Conservation (phyloP, 1,140 invertebrate species). For the Ceratitis capitata region DNA sequence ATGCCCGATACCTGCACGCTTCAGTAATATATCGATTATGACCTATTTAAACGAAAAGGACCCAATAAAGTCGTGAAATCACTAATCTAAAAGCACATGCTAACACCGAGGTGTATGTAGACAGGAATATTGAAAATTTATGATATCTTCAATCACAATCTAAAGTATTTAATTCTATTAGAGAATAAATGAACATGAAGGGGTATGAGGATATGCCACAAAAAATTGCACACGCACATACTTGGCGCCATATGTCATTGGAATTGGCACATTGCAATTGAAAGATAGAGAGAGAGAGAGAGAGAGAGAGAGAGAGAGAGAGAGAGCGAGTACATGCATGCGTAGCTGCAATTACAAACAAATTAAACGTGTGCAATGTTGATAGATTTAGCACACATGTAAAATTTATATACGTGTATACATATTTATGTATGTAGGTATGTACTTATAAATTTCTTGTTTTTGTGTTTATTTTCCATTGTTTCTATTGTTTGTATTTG, state of each 20-base stretch:
- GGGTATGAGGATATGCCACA: not conserved
- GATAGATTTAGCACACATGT: not conserved
- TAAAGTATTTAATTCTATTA: slow-evolving; percentile 23
- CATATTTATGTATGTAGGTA: not conserved
- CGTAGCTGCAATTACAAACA: slow-evolving; percentile 7
- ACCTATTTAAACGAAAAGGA: too few relatives aligned
- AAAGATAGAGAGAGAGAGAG: too few relatives aligned
- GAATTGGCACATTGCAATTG: not conserved
- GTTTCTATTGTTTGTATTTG: not conserved
- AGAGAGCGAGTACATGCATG: too few relatives aligned
- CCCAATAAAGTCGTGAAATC: not conserved
- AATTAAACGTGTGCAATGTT: not conserved
- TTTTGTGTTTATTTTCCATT: too few relatives aligned
- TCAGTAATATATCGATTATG: too few relatives aligned
- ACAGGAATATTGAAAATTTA: not conserved
- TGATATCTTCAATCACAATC: not conserved
- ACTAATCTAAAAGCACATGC: not conserved
- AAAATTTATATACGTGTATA: not conserved
- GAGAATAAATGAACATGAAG: not conserved
- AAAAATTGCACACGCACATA: not conserved
- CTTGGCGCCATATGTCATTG: not conserved
- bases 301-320: too few relatives aligned
- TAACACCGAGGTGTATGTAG: too few relatives aligned
- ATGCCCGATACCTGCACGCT: too few relatives aligned
- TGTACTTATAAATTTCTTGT: too few relatives aligned